Evolutionary conservation across 2,113 vertebrate species (phyloP).

Genomic region (Esox niger): DNA sequence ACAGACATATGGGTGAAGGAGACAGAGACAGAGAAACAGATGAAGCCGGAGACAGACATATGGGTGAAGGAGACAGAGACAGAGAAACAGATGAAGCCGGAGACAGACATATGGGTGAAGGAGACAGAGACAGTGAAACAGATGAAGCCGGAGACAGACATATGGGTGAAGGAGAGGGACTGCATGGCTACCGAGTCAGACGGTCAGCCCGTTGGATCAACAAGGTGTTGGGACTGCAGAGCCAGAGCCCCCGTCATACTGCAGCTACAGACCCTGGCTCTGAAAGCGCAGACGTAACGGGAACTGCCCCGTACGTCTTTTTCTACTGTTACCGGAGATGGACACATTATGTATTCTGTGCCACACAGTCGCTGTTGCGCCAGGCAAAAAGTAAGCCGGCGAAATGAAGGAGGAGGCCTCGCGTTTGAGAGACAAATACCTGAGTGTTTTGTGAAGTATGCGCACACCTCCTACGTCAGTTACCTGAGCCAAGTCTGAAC

Average conservation of each 20-base stretch:
- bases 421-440: too few species aligned
- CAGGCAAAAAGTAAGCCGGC: conserved; percentile 15
- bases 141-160: neutral
- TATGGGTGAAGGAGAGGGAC: neutral
- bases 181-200: conserved; percentile 1
- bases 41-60: neutral
- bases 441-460: neutral
- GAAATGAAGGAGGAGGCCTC: conserved; percentile 35
- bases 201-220: neutral
- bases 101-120: neutral
- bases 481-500: conserved; percentile 19
- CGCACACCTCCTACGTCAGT: conserved; percentile 17
- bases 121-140: neutral
- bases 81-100: neutral
- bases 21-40: too few species aligned
- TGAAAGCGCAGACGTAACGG: conserved; percentile 18
- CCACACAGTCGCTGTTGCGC: neutral
- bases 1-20: neutral
- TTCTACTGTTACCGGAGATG: neutral
- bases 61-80: neutral
- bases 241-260: too few species aligned
- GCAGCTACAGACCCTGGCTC: neutral
- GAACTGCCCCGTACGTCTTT: neutral
- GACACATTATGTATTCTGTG: neutral
- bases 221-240: too few species aligned